phyloP scores from a whole-genome alignment of 2,888 invertebrate genomes.

The Achlya flavicornis region DNA sequence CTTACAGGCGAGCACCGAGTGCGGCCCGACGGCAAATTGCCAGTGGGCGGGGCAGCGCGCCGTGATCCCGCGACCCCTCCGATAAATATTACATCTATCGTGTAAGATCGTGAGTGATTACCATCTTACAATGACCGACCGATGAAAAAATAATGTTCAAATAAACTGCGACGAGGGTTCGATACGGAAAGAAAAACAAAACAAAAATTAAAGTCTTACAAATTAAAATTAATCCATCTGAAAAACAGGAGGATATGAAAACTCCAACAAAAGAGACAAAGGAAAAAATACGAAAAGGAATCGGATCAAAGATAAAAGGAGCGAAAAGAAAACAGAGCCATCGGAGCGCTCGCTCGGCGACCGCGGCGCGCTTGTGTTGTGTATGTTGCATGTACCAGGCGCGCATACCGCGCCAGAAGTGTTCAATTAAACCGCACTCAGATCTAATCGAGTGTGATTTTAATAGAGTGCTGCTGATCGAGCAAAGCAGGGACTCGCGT shows the following conservation, averaged over 20 bases:
- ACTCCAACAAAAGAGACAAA: constrained; percentile 68
- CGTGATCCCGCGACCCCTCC: constrained; percentile 75
- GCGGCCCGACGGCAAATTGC: constrained; percentile 70
- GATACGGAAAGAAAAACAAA: constrained; percentile 35
- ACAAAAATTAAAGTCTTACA: constrained; percentile 52
- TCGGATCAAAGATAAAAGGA: constrained; percentile 58
- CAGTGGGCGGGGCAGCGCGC: constrained; percentile 73
- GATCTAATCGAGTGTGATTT: constrained; percentile 78
- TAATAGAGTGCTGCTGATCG: constrained; percentile 68
- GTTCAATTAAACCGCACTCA: constrained; percentile 72
- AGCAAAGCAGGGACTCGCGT: constrained; percentile 34
- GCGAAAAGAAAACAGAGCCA: constrained; percentile 58
- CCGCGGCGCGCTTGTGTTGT: constrained; percentile 41
- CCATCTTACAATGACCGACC: constrained; percentile 19
- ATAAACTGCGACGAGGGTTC: constrained; percentile 30
- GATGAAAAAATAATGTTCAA: constrained; percentile 28
- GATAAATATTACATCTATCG: constrained; percentile 71
- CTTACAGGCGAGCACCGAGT: constrained; percentile 55
- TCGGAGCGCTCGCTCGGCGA: constrained; percentile 46
- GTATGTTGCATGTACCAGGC: constrained; percentile 58
- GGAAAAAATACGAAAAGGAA: constrained; percentile 66
- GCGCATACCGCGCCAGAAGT: constrained; percentile 63
- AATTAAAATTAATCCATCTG: constrained; percentile 78
- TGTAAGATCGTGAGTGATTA: constrained; percentile 40
- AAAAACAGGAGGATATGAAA: constrained; percentile 78